Conservation (phyloP, 2,113 vertebrate species). For the Meriones unguiculatus region DNA sequence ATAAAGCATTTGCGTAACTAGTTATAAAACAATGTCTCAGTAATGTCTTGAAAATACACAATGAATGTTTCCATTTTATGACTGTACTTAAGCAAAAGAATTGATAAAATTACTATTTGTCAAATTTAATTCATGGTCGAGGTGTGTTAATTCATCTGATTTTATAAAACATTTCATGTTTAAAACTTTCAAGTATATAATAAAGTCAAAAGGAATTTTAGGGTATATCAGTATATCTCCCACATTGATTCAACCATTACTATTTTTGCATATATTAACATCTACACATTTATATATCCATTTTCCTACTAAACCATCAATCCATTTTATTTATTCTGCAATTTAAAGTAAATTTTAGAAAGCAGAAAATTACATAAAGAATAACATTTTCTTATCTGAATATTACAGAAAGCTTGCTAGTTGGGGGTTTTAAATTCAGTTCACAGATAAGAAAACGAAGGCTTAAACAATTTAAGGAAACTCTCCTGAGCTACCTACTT, state of each 20-base stretch:
- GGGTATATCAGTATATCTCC: not conserved
- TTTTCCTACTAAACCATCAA: not conserved
- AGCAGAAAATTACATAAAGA: constrained; percentile 29
- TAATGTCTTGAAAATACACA: not conserved
- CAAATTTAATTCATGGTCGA: not conserved
- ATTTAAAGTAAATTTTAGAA: constrained; percentile 3
- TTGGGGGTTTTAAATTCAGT: constrained; percentile 19
- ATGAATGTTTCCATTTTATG: constrained; percentile 5
- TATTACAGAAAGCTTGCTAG: not conserved
- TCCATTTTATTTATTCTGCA: not conserved
- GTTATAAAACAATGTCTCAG: not conserved
- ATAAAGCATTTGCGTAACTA: not conserved
- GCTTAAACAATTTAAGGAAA: constrained; percentile 47
- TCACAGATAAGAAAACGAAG: not conserved
- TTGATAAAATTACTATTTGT: not conserved
- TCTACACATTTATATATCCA: not conserved
- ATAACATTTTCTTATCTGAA: constrained; percentile 28
- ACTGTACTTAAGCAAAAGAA: not conserved
- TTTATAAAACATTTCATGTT: constrained; percentile 19
- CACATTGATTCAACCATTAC: not conserved
- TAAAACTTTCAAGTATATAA: constrained; percentile 11
- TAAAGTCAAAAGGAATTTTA: constrained; percentile 29
- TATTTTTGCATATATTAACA: constrained; percentile 12
- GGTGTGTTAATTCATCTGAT: constrained; percentile 33
- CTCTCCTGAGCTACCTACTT: not conserved